Percentiles rank a stretch among this genome's conserved stretches.
phyloP scores from a whole-genome alignment of 2,888 invertebrate species.

The Dicranocentrus wangi region DNA sequence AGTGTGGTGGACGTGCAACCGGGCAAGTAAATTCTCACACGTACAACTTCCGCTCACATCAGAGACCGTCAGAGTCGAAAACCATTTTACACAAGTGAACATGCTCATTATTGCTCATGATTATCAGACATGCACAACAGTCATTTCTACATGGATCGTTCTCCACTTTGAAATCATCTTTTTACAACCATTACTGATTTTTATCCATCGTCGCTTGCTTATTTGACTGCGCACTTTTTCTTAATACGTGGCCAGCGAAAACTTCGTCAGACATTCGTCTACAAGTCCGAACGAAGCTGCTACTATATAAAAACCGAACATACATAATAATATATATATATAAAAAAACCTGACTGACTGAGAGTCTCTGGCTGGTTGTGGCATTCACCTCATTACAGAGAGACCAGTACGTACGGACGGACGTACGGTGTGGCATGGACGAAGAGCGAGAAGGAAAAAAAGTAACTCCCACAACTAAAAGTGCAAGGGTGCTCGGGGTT shows the following conservation, averaged over 20 bases:
- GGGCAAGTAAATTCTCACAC: slow-evolving; percentile 60
- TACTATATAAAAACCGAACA: background rate
- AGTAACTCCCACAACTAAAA: slow-evolving; percentile 49
- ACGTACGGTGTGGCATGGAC: background rate
- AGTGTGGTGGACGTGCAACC: slow-evolving; percentile 26
- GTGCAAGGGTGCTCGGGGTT: slow-evolving; percentile 43
- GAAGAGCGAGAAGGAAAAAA: background rate
- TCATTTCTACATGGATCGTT: slow-evolving; percentile 52
- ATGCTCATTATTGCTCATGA: slow-evolving; percentile 62
- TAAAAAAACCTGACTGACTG: background rate
- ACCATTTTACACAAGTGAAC: slow-evolving; percentile 34
- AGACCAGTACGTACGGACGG: too few species aligned
- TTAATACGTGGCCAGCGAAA: background rate
- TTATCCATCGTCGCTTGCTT: slow-evolving; percentile 25
- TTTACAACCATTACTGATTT: slow-evolving; percentile 51
- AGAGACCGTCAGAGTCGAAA: slow-evolving; percentile 24
- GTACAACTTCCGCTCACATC: slow-evolving; percentile 52
- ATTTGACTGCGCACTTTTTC: background rate
- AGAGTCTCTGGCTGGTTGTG: background rate
- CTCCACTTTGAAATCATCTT: slow-evolving; percentile 48
- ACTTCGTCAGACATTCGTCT: too few species aligned
- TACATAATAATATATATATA: background rate
- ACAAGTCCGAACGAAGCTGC: too few species aligned
- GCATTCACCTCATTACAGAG: slow-evolving; percentile 8
- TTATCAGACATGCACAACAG: slow-evolving; percentile 59